Evolutionary conservation across 2,113 vertebrate genomes (phyloP).

Genomic region (Actenoides hombroni): DNA sequence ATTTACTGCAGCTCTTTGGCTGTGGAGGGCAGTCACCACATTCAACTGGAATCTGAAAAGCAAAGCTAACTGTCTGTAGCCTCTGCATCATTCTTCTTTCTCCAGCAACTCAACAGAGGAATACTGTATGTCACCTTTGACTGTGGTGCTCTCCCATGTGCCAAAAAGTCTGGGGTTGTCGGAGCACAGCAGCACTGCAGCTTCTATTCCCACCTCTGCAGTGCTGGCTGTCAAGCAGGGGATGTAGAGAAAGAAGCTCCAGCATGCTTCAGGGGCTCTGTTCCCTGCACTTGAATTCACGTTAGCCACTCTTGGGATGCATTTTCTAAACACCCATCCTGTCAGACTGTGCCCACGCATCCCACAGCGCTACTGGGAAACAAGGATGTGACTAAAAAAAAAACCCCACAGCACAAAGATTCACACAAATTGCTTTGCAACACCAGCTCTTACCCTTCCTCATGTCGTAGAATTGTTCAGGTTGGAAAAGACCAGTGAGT

Average conservation of each 20-base stretch:
- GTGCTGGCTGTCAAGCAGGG: neutral
- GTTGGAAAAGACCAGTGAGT: no score
- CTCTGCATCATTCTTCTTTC: neutral
- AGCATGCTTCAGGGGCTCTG: neutral
- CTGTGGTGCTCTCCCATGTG: neutral
- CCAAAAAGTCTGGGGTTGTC: neutral
- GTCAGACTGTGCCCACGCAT: neutral
- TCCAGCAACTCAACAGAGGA: neutral
- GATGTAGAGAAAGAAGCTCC: neutral
- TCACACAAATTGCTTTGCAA: neutral
- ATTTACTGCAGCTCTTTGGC: neutral
- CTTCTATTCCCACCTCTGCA: neutral
- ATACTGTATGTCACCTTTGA: neutral
- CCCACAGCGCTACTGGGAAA: neutral
- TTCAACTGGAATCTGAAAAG: neutral
- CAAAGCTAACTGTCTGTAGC: neutral
- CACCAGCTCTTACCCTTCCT: neutral
- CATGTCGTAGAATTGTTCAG: no score
- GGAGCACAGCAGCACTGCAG: neutral
- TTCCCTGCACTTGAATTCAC: neutral
- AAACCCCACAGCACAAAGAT: neutral
- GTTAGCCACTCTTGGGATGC: neutral
- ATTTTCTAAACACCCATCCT: neutral
- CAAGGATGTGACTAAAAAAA: neutral
- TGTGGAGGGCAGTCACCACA: accelerated